A percentile compares a stretch with the other conserved stretches of the same genome.
Evolutionary conservation across 2,888 invertebrate genomes (phyloP).

Genomic region (Cheilosia variabilis): DNA sequence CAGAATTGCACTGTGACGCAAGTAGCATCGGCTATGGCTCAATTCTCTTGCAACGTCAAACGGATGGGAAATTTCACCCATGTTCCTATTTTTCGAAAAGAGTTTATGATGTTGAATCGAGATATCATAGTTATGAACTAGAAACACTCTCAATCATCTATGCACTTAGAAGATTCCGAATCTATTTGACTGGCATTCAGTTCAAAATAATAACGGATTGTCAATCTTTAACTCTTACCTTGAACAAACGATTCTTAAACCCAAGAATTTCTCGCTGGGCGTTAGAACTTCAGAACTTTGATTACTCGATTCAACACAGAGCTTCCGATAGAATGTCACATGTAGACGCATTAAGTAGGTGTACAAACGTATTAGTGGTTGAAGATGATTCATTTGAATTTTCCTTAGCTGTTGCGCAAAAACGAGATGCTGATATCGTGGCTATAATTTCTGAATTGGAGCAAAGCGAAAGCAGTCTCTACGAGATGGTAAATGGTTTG

Average conservation of each 20-base stretch:
- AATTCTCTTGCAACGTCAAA: conserved; percentile 74
- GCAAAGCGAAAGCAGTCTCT: too few species aligned
- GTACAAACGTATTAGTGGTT: conserved; percentile 31
- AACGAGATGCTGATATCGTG: conserved; percentile 11
- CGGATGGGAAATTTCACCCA: conserved; percentile 77
- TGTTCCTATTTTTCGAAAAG: conserved; percentile 78
- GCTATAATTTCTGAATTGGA: conserved; percentile 8
- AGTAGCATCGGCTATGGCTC: conserved; percentile 77
- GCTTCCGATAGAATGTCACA: conserved; percentile 77
- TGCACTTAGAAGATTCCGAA: too few species aligned
- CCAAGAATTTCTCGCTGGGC: conserved; percentile 76
- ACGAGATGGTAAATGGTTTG: too few species aligned
- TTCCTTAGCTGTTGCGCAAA: conserved; percentile 26
- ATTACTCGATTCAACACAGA: conserved; percentile 76
- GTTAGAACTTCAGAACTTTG: conserved; percentile 70
- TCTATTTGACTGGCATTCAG: too few species aligned
- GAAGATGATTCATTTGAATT: conserved; percentile 34
- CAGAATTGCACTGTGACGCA: conserved; percentile 79
- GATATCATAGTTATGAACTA: conserved; percentile 79
- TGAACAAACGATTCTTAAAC: conserved; percentile 74
- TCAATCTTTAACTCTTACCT: too few species aligned
- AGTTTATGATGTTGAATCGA: conserved; percentile 76
- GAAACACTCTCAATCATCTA: too few species aligned
- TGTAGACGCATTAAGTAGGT: conserved; percentile 78
- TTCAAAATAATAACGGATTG: too few species aligned